Evolutionary conservation across 2,888 invertebrate genomes (phyloP), one percentile per base, ranked within the genome.

Genomic region (Thymelicus sylvestris): DNA sequence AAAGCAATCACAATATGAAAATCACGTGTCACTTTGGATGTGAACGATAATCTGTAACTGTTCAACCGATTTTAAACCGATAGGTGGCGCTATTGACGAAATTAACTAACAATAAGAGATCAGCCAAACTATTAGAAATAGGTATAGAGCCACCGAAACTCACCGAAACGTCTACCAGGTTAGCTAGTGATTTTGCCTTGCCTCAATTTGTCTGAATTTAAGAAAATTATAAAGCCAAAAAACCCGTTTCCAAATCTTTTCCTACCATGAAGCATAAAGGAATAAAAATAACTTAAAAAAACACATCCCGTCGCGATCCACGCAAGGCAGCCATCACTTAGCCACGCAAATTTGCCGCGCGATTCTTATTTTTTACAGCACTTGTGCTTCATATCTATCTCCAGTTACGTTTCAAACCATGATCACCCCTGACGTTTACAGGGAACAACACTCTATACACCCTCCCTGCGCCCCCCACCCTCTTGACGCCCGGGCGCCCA

Each of bases 341-440:
- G 65, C 60, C 70, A 65, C 70, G 66, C 70, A 66, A 70, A 70
- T 71, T 67, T 62, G 55, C 66, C 61, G 60, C 39, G 44, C 71
- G 15, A 57, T 66, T 71, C 61, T 71, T 71, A 71, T 71, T 66
- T 71, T 66, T 71, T 71, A 66, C 66, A 71, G 65, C 60, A 66
- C 70, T 71, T 66, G 61, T 66, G 78, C 79, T 81, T 82, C 81
- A 80, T 83, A 86, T 85, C 82, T 81, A 83, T 82, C 84, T 79
- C 80, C 81, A 69, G 73, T 72, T 83, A 80, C 80, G 82, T 83
- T 83, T 82, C 79, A 79, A 80, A 77, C 81, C 80, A 83, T 86
- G 87, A 90, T 90, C 85, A 82, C 82, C 83, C 83, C 81, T 87
- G 91, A 91, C 91, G 87, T 89, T 88, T 88, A 91, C 91, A 91